Percentiles rank a stretch among this genome's conserved stretches.
phyloP scores from a whole-genome alignment of 2,888 invertebrate species.

The Acrobasis repandana region DNA sequence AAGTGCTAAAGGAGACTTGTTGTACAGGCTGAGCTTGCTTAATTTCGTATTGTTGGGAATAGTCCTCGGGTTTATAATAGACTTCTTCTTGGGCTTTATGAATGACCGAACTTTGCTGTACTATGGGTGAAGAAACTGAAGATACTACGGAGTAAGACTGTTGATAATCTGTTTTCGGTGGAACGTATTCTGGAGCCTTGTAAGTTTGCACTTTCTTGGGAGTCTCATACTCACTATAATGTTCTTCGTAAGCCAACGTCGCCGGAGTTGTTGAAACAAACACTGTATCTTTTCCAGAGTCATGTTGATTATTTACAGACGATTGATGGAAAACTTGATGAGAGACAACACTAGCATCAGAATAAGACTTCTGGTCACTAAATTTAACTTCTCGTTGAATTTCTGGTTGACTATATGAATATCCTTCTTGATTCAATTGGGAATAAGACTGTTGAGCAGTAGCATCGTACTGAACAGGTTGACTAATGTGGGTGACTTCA shows the following conservation, averaged over 20 bases:
- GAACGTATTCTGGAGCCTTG: constrained; percentile 52
- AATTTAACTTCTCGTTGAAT: constrained; percentile 62
- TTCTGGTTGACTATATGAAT: constrained; percentile 69
- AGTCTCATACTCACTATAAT: constrained; percentile 60
- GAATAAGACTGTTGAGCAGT: constrained; percentile 45
- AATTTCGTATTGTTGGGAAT: constrained; percentile 43
- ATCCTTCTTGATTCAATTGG: constrained; percentile 55
- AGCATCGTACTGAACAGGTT: constrained; percentile 52
- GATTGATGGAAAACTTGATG: constrained; percentile 67
- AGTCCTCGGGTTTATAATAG: constrained; percentile 41
- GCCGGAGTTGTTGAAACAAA: constrained; percentile 69
- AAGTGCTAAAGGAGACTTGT: constrained; percentile 53
- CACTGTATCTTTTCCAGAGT: constrained; percentile 52
- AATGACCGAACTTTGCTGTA: constrained; percentile 53
- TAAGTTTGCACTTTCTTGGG: constrained; percentile 52
- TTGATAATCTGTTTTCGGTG: constrained; percentile 57
- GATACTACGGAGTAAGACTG: constrained; percentile 53
- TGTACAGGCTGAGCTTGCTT: constrained; percentile 32
- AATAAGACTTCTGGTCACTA: constrained; percentile 53
- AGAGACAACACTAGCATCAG: constrained; percentile 69
- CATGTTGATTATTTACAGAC: constrained; percentile 45
- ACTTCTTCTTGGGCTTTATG: constrained; percentile 45
- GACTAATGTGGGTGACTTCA: constrained; percentile 52
- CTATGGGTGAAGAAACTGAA: constrained; percentile 50
- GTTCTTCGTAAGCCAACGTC: constrained; percentile 65